Conservation (phyloP, 2,113 vertebrate species). For the Cheirogaleus medius region DNA sequence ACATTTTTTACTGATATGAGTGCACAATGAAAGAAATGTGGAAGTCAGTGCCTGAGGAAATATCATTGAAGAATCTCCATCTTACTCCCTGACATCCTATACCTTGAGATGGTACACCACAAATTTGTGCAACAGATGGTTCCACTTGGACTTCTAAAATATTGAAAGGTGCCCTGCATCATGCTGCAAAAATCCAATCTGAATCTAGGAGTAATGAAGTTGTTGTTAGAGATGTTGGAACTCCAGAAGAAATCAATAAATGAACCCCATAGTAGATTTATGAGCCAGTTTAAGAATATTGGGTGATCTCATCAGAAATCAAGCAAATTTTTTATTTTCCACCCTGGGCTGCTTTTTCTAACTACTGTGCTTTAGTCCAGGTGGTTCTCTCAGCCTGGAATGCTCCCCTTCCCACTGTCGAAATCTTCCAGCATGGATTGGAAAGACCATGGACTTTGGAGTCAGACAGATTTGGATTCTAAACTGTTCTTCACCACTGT, state of each 20-base stretch:
- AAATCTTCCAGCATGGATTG: neutral
- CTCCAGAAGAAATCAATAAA: neutral
- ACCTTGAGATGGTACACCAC: constrained; percentile 86
- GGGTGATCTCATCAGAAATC: neutral
- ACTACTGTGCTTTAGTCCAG: neutral
- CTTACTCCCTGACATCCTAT: neutral
- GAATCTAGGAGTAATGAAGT: constrained; percentile 74
- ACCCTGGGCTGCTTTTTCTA: neutral
- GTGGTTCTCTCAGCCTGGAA: neutral
- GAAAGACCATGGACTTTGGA: neutral
- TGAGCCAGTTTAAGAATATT: neutral
- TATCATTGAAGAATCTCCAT: neutral
- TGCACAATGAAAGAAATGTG: neutral
- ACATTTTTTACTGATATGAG: neutral
- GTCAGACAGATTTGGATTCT: neutral
- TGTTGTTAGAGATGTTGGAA: neutral
- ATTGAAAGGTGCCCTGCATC: constrained; percentile 84
- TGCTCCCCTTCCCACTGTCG: neutral
- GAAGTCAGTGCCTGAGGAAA: neutral
- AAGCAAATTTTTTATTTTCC: neutral
- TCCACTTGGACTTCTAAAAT: constrained; percentile 84
- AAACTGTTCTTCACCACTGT: neutral
- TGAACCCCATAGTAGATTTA: fast-evolving
- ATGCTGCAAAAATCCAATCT: constrained; percentile 84
- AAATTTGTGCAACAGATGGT: constrained; percentile 82